phyloP scores from a whole-genome alignment of 2,888 invertebrate genomes.

The Diloba caeruleocephala region DNA sequence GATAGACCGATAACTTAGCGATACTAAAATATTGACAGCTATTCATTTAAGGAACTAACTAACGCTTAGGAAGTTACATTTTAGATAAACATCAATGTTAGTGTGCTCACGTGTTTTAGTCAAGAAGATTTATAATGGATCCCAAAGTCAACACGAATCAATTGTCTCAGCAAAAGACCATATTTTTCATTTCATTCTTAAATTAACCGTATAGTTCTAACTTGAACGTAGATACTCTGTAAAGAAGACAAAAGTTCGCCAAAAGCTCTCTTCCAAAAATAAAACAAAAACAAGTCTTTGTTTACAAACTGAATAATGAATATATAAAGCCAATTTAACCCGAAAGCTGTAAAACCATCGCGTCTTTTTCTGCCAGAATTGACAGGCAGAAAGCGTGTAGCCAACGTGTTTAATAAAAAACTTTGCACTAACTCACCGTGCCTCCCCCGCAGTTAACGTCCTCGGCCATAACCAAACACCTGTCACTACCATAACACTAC shows the following conservation, averaged over 20 bases:
- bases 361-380: neutral
- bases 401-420: conserved; percentile 40
- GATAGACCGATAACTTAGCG: no score
- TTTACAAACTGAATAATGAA: conserved; percentile 34
- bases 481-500: conserved; percentile 65
- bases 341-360: conserved; percentile 5
- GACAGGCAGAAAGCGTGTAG: conserved; percentile 10
- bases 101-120: no score
- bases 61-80: no score
- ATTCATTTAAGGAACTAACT: no score
- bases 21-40: no score
- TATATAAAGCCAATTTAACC: neutral
- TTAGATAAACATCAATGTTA: no score
- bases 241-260: conserved; percentile 6
- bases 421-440: conserved; percentile 69
- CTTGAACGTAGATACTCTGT: neutral
- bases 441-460: conserved; percentile 75
- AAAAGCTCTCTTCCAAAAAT: conserved; percentile 10
- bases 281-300: conserved; percentile 47
- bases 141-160: no score
- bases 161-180: no score
- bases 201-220: no score
- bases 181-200: no score
- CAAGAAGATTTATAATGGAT: no score
- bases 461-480: conserved; percentile 71